Base-by-base conservation (phyloP, 2,113 vertebrate genomes). In the Odobenus rosmarus region DNA sequence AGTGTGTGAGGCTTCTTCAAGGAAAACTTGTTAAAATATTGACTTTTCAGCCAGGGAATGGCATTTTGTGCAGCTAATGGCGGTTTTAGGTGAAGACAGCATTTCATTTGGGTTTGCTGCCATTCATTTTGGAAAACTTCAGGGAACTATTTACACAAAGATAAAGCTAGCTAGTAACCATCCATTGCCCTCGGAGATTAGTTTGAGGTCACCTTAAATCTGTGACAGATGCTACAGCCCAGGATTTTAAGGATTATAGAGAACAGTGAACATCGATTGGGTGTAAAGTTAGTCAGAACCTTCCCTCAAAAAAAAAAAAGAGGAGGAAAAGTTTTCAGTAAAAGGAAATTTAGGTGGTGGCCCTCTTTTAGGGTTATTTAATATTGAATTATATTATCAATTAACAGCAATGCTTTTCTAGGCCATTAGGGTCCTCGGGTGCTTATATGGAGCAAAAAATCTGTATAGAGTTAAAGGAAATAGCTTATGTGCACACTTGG, bases 131-230 rank as follows among this genome's bases (percentile, higher is more conserved):
- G 28, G 72, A 42, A 96, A 89, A 93, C 21, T 24, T 51, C 59
- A 46, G 51, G 33, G 42, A 24, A 79, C 71, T 84, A 85, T 84
- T 85, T 71, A 53, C 42, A n/a, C 59, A 85, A 53, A 61, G 26
- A 59, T 33, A 96, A 87, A 9, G 15, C 26, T 77, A 77, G 31
- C 26, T 51, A 69, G 59, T 77, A 84, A 69, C 85, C 13, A 84
- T 77, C 18, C 49, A 42, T 28, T 76, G 33, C 69, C 33, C 51
- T 83, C 36, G 77, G 33, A 91, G 71, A 67, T 39, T 69, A 85
- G 53, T 89, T 53, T 90, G 86, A 96, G 24, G 33, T 90, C 86
- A 93, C 86, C 21, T 76, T 36, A 90, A 93, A 72, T 90, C 61
- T 96, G 13, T 59, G 33, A 79, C 61, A 85, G 85, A 79, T 71